Evolutionary conservation across 1,140 invertebrate genomes (phyloP).

Genomic region (Hyles euphorbiae): DNA sequence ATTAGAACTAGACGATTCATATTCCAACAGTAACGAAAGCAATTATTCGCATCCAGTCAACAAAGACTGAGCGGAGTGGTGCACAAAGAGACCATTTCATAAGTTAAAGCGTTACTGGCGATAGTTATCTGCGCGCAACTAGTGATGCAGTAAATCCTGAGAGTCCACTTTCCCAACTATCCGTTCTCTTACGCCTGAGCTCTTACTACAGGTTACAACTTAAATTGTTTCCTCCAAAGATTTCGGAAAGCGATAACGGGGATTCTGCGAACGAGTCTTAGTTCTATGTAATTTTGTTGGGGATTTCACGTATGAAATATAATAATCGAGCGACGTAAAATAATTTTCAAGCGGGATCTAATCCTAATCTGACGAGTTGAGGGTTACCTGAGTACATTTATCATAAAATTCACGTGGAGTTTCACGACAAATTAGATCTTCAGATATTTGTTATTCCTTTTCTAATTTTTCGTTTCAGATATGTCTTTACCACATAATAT

Average conservation of each 20-base stretch:
- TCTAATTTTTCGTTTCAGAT: too few relatives aligned
- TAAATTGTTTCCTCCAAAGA: conserved; percentile 27
- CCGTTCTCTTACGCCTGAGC: conserved; percentile 44
- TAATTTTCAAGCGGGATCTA: too few relatives aligned
- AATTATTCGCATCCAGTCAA: conserved; percentile 66
- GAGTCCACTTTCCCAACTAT: conserved; percentile 55
- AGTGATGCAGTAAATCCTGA: conserved; percentile 67
- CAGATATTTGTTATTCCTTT: too few relatives aligned
- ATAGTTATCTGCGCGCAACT: conserved; percentile 64
- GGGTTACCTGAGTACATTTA: too few relatives aligned
- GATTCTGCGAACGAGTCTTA: conserved; percentile 13
- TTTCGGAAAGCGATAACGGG: conserved; percentile 22
- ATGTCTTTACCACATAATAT: too few relatives aligned
- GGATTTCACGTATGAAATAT: too few relatives aligned
- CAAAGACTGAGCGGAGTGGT: conserved; percentile 50
- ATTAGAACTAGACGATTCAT: conserved; percentile 60
- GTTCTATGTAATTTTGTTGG: not conserved
- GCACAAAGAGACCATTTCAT: conserved; percentile 65
- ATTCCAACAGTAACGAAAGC: conserved; percentile 53
- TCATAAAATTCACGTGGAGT: too few relatives aligned
- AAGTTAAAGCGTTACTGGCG: conserved; percentile 59
- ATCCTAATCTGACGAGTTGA: too few relatives aligned
- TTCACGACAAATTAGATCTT: too few relatives aligned
- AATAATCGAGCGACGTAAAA: too few relatives aligned
- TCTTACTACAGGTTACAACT: conserved; percentile 31